Percentiles rank a stretch among this genome's conserved stretches.
Conservation (phyloP, 2,797 vertebrate genomes). For the Xenops minutus region DNA sequence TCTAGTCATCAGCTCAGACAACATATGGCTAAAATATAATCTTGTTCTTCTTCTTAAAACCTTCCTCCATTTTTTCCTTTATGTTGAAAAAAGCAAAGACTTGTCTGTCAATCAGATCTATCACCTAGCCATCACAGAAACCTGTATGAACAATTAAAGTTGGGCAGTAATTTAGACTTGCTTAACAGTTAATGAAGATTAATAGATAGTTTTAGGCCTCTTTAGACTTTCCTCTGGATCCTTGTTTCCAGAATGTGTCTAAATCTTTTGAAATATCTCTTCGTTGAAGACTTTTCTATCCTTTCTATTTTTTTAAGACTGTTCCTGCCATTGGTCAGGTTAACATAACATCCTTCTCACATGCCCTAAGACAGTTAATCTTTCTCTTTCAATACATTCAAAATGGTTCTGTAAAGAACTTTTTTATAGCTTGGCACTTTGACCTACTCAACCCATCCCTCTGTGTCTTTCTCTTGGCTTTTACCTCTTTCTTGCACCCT, state of each 20-base stretch:
- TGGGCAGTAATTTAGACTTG: background rate
- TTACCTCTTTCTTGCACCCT: background rate
- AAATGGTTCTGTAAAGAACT: background rate
- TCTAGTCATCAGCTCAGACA: background rate
- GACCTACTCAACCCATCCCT: background rate
- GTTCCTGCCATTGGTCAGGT: background rate
- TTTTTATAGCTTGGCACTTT: background rate
- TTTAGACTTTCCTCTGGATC: background rate
- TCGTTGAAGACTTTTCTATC: background rate
- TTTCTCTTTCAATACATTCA: background rate
- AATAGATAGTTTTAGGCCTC: background rate
- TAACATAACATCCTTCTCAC: background rate
- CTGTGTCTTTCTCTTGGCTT: background rate
- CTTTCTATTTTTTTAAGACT: background rate
- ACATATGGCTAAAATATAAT: background rate
- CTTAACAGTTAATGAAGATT: background rate
- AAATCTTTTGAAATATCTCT: background rate
- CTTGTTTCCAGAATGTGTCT: background rate
- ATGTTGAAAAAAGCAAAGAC: background rate
- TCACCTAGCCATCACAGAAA: background rate
- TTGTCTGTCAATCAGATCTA: background rate
- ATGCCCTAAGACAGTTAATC: background rate
- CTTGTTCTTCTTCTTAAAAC: background rate
- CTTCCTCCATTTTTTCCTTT: background rate
- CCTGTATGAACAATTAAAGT: background rate